Evolutionary conservation across 2,113 vertebrate species (phyloP).

Genomic region (Oophaga pumilio): DNA sequence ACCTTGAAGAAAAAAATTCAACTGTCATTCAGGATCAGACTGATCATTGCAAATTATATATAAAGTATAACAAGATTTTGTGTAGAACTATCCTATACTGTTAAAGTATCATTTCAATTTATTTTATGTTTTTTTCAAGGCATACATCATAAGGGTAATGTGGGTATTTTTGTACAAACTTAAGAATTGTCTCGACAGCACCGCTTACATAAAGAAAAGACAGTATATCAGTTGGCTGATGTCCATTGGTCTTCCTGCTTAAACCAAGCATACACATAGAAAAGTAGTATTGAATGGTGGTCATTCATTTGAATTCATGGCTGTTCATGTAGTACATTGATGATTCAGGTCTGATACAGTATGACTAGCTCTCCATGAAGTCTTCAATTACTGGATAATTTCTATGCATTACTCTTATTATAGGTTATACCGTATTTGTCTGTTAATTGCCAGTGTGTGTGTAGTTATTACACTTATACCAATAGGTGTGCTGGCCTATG

Average conservation of each 20-base stretch:
- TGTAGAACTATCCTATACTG: not conserved
- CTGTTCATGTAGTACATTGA: no score
- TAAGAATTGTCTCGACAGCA: no score
- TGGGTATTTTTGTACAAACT: not conserved
- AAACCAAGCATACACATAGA: not conserved
- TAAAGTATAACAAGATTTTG: not conserved
- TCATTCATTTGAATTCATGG: not conserved
- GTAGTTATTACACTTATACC: no score
- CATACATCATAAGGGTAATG: not conserved
- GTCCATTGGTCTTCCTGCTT: not conserved
- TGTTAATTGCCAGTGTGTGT: no score
- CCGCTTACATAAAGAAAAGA: no score
- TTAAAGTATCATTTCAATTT: not conserved
- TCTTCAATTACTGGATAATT: no score
- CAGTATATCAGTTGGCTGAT: not conserved
- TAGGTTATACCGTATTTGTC: no score
- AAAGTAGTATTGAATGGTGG: not conserved
- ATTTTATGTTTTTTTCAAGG: not conserved
- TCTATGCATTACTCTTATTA: no score
- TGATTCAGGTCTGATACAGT: not conserved
- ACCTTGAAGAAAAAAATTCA: constrained; percentile 61
- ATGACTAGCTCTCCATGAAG: not conserved
- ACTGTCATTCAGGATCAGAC: not conserved
- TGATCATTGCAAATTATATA: not conserved
- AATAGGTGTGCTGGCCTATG: no score